phyloP scores from a whole-genome alignment of 2,888 invertebrate genomes.

The Cryptocheilus praepositus region DNA sequence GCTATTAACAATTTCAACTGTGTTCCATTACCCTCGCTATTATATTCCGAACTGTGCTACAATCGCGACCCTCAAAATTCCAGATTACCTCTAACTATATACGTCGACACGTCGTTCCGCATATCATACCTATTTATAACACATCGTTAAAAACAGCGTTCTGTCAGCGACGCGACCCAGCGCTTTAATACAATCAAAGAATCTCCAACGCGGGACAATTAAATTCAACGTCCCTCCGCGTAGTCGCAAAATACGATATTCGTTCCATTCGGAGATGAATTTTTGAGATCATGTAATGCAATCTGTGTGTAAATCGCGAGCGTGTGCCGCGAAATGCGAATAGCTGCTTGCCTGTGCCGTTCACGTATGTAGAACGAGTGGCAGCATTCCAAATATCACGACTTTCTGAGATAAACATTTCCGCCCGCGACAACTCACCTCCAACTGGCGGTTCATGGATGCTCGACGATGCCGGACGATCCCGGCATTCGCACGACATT shows the following conservation, averaged over 20 bases:
- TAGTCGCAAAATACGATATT: constrained; percentile 48
- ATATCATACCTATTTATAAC: no score
- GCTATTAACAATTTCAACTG: no score
- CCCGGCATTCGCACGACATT: constrained; percentile 17
- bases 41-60: no score
- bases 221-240: neutral
- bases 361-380: constrained; percentile 70
- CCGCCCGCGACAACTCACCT: constrained; percentile 49
- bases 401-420: constrained; percentile 67
- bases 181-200: neutral
- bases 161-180: no score
- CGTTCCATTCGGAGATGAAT: constrained; percentile 24
- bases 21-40: no score
- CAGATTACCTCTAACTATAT: no score
- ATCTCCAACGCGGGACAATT: neutral
- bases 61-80: no score
- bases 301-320: constrained; percentile 64
- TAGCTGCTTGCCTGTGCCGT: constrained; percentile 61
- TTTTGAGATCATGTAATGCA: constrained; percentile 65
- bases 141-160: no score
- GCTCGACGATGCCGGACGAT: constrained; percentile 36
- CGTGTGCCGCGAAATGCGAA: constrained; percentile 59
- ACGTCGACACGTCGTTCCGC: no score
- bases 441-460: constrained; percentile 45
- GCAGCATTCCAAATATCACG: constrained; percentile 70